A percentile compares a stretch with the other conserved stretches of the same genome.
Conservation (phyloP, 2,797 vertebrate species). For the Chiroxiphia lanceolata region DNA sequence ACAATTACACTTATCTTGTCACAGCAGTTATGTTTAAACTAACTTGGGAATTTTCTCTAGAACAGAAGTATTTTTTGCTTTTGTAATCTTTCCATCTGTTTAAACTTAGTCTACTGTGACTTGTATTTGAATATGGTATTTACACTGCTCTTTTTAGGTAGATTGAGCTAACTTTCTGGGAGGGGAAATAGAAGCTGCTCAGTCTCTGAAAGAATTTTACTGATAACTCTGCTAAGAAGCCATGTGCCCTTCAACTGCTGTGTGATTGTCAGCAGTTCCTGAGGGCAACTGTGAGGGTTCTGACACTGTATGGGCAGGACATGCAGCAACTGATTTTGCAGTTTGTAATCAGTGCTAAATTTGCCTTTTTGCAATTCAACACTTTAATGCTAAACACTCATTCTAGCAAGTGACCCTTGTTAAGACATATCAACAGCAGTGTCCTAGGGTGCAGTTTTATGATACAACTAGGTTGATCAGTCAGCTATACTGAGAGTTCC, state of each 20-base stretch:
- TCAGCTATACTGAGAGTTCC: background rate
- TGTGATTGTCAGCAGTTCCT: background rate
- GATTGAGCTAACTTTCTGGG: background rate
- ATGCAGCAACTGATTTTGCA: background rate
- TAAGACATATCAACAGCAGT: background rate
- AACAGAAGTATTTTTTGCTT: background rate
- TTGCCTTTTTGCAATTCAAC: background rate
- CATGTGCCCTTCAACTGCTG: background rate
- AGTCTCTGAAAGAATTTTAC: background rate
- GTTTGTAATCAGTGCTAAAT: background rate
- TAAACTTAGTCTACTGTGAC: background rate
- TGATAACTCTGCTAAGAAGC: background rate
- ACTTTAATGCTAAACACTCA: background rate
- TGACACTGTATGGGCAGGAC: background rate
- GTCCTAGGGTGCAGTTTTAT: background rate
- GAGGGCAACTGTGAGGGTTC: background rate
- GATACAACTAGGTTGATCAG: background rate
- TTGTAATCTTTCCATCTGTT: conserved; percentile 7
- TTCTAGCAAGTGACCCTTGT: background rate
- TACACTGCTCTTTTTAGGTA: background rate
- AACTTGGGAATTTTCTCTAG: background rate
- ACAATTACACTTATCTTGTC: background rate
- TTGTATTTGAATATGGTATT: background rate
- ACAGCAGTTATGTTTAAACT: conserved; percentile 1
- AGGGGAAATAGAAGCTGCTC: background rate